A percentile compares a stretch with the other conserved stretches of the same genome.
Evolutionary conservation across 2,888 invertebrate species (phyloP).

Genomic region (Drosophila mettleri): DNA sequence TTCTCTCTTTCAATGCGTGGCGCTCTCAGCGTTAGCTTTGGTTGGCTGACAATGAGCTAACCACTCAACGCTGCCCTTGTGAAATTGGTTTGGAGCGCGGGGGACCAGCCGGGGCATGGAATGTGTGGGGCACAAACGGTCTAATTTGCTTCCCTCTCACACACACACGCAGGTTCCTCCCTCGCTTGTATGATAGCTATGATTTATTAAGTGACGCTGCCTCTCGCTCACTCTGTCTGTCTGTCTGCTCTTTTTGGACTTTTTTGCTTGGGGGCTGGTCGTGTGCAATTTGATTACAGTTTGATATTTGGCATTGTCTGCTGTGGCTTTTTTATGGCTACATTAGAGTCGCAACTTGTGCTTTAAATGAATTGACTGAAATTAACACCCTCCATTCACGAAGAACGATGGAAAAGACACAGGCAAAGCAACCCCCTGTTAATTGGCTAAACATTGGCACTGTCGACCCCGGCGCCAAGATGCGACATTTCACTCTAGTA

Average conservation of each 20-base stretch:
- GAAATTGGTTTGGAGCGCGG: constrained; percentile 24
- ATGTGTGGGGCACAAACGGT: constrained; percentile 35
- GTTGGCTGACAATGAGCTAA: constrained; percentile 71
- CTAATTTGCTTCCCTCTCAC: constrained; percentile 53
- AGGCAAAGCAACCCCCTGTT: constrained; percentile 45
- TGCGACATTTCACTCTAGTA: constrained; percentile 7
- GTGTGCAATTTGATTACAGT: constrained; percentile 69
- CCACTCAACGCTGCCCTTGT: constrained; percentile 61
- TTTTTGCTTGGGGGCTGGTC: constrained; percentile 22
- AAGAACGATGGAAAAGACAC: not conserved
- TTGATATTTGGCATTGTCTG: constrained; percentile 49
- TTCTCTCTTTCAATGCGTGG: constrained; percentile 1
- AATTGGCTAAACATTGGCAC: constrained; percentile 74
- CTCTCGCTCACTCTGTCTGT: constrained; percentile 31
- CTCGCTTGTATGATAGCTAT: constrained; percentile 49
- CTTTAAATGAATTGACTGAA: constrained; percentile 54
- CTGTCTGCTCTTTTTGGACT: not conserved
- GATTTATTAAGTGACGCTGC: constrained; percentile 75
- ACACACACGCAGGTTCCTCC: not conserved
- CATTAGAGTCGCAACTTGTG: constrained; percentile 67
- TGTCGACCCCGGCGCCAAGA: constrained; percentile 32
- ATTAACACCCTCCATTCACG: constrained; percentile 13
- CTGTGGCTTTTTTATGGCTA: constrained; percentile 64
- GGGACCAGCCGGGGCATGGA: too few relatives aligned
- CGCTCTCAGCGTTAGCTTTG: constrained; percentile 43